A percentile compares a stretch with the other conserved stretches of the same genome.
Evolutionary conservation across 2,888 invertebrate genomes (phyloP).

Genomic region (Drosophila mimica): DNA sequence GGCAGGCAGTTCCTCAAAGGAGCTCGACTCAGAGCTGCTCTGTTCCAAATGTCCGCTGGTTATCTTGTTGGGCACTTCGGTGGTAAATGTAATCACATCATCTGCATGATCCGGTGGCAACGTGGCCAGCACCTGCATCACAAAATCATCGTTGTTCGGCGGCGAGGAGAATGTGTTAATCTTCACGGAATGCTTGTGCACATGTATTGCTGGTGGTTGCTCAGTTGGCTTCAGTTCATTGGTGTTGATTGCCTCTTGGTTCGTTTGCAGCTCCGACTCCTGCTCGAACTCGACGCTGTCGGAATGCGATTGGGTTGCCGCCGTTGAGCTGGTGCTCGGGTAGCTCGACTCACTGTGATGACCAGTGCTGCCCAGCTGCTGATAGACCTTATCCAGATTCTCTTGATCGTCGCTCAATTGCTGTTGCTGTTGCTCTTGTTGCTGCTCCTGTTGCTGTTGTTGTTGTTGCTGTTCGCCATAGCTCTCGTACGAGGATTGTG

Average conservation of each 20-base stretch:
- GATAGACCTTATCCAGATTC: slow-evolving; percentile 77
- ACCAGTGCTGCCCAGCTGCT: slow-evolving; percentile 68
- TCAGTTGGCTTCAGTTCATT: slow-evolving; percentile 56
- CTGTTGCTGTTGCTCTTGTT: slow-evolving; percentile 40
- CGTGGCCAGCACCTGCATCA: slow-evolving; percentile 81
- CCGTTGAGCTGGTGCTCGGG: slow-evolving; percentile 56
- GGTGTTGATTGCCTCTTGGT: slow-evolving; percentile 38
- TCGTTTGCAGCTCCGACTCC: slow-evolving; percentile 61
- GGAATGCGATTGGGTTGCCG: slow-evolving; percentile 58
- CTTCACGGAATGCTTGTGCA: slow-evolving; percentile 80
- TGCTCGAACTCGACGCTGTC: slow-evolving; percentile 72
- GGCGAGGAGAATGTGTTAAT: slow-evolving; percentile 82
- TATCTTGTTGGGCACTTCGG: slow-evolving; percentile 83
- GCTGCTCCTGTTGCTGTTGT: slow-evolving; percentile 49
- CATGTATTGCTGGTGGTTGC: slow-evolving; percentile 71
- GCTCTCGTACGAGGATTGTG: slow-evolving; percentile 65
- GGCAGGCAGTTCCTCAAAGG: slow-evolving; percentile 74
- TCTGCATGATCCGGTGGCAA: slow-evolving; percentile 64
- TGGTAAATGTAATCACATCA: slow-evolving; percentile 72
- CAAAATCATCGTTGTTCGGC: slow-evolving; percentile 80
- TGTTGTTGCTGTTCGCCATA: slow-evolving; percentile 67
- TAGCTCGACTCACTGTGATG: slow-evolving; percentile 27
- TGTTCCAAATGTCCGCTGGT: slow-evolving; percentile 67
- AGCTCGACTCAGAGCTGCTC: slow-evolving; percentile 80
- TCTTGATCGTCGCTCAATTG: slow-evolving; percentile 60